Evolutionary conservation across 2,113 vertebrate genomes (phyloP).

Genomic region (Empidonax alnorum): DNA sequence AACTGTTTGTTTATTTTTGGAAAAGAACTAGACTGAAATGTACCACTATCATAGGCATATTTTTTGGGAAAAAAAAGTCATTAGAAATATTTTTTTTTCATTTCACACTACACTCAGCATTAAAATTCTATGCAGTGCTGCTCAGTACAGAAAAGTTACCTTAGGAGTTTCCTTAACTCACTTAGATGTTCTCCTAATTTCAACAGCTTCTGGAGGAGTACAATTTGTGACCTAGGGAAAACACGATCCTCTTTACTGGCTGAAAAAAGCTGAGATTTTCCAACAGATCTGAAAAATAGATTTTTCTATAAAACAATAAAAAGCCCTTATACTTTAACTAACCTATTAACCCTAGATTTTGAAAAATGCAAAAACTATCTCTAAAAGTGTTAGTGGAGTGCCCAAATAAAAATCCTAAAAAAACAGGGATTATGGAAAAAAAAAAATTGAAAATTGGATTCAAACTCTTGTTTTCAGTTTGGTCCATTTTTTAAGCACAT

Average conservation of each 20-base stretch:
- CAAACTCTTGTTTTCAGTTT: not conserved
- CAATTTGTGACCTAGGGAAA: not conserved
- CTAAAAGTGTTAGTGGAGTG: not conserved
- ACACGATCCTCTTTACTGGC: not conserved
- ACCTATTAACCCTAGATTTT: not conserved
- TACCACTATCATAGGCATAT: accelerated
- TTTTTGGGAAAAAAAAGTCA: not conserved
- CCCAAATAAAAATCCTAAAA: not conserved
- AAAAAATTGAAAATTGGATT: not conserved
- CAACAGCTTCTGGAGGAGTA: not conserved
- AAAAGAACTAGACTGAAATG: not conserved
- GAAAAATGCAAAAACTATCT: not conserved
- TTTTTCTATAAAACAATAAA: not conserved
- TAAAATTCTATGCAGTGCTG: not conserved
- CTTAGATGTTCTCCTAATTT: not conserved
- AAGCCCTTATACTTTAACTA: accelerated
- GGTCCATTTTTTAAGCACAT: not conserved
- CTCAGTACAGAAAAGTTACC: not conserved
- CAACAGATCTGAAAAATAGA: not conserved
- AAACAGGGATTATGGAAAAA: not conserved
- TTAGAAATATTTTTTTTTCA: not conserved
- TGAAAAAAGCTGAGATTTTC: not conserved
- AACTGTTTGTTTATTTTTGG: not conserved
- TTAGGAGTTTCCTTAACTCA: not conserved
- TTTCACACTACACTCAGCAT: not conserved